Percentiles rank a stretch among this genome's conserved stretches.
Conservation (phyloP, 2,888 invertebrate species). For the Busseola fusca region DNA sequence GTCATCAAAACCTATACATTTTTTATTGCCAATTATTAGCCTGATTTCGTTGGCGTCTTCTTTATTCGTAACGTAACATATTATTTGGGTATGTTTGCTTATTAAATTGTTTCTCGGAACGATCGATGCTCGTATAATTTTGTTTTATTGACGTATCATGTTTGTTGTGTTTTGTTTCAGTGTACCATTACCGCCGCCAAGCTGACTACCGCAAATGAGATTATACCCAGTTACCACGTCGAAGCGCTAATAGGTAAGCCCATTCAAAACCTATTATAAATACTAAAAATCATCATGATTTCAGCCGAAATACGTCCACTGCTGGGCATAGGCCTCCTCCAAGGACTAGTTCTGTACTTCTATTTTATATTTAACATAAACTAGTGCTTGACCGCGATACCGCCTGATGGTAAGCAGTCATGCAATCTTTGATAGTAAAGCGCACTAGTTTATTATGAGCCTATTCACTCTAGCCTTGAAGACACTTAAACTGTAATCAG, state of each 20-base stretch:
- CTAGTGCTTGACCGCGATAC: no score
- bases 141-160: constrained; percentile 18
- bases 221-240: constrained; percentile 85
- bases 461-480: no score
- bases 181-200: constrained; percentile 84
- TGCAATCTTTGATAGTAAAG: no score
- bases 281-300: background rate
- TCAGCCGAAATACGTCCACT: no score
- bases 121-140: constrained; percentile 17
- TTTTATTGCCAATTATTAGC: constrained; percentile 59
- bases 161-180: constrained; percentile 73
- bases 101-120: constrained; percentile 44
- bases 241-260: constrained; percentile 88
- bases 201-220: constrained; percentile 89
- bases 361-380: no score
- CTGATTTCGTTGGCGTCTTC: constrained; percentile 48
- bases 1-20: constrained; percentile 68
- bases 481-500: no score
- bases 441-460: no score
- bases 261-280: background rate
- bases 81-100: constrained; percentile 55
- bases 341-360: no score
- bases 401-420: no score
- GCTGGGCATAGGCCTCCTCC: no score
- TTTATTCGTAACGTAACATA: constrained; percentile 50